These are phyloP conservation scores for Halesus radiatus DNA, from an alignment of 1,140 invertebrate species.

Conservation along the genomic window DNA sequence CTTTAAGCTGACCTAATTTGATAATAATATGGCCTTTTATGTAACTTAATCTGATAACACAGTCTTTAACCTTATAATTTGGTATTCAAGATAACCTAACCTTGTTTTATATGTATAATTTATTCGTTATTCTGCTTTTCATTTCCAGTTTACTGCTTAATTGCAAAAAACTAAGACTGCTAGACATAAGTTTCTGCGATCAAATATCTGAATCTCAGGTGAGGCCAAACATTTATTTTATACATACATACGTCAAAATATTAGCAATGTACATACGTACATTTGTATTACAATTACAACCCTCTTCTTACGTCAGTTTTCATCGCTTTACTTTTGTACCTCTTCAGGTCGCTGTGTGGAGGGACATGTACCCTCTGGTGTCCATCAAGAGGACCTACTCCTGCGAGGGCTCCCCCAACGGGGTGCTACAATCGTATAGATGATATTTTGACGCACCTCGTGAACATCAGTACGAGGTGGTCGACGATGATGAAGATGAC, in stretches of 20 bases:
- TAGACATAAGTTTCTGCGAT: conserved; percentile 91
- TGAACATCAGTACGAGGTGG: not conserved
- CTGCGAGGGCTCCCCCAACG: conserved; percentile 25
- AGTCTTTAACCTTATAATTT: no score
- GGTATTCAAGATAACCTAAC: no score
- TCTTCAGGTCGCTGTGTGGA: conserved; percentile 47
- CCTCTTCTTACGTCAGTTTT: no score
- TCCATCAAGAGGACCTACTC: conserved; percentile 43
- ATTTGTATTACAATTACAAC: no score
- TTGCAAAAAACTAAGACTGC: conserved; percentile 78
- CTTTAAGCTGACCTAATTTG: no score
- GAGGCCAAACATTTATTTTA: conserved; percentile 44
- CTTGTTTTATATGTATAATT: no score
- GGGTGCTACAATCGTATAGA: conserved; percentile 17
- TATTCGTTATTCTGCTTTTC: not conserved
- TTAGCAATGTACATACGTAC: not conserved
- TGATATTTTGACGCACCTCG: conserved; percentile 2
- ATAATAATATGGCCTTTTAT: no score
- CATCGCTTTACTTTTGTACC: no score
- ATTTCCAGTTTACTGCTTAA: conserved; percentile 73
- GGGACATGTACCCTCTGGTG: conserved; percentile 46
- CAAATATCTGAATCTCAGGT: conserved; percentile 81
- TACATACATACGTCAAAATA: no score
- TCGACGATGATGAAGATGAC: not conserved
- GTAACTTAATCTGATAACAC: no score